Base-by-base conservation (phyloP, 2,888 invertebrate species). In the Chydorus sphaericus region DNA sequence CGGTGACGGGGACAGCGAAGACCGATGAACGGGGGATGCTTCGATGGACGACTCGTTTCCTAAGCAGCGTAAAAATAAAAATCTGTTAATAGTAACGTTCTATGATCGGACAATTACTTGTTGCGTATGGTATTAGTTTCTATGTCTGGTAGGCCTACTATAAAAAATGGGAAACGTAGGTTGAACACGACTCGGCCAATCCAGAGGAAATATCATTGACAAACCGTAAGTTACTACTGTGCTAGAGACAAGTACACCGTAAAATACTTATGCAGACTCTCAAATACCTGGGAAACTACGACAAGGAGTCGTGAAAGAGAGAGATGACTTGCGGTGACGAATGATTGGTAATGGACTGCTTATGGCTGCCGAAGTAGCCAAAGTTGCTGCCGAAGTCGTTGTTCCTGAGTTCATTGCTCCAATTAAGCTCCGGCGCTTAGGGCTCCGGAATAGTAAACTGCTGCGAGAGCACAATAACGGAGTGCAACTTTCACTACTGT, bases 351-450 rank as follows among this genome's bases (percentile, higher is more conserved):
- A 23, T 18, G 53, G 53, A 36, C 53, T 53, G 26, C 23, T 44
- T 3, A 28, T 20, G 20, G 44, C 44, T 16, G 44, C 10, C 26
- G 28, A 11, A 26, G 44, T n/a, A 23, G 20, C 44, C 8, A 28
- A 8, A 10, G 33, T 14, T 14, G 33, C 44, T 4, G 44, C 44
- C 26, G 44, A 26, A 23, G 14, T 44, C 10, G 14, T n/a, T n/a
- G n/a, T n/a, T n/a, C n/a, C n/a, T n/a, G n/a, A n/a, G n/a, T n/a
- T n/a, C n/a, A n/a, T 44, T 11, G 53, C 38, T 16, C 36, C 36
- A 23, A 53, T 37, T 28, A 53, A 37, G 28, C 53, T 53, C 36
- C 53, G 53, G 16, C 53, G 53, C 37, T 53, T 53, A 6, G 53
- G 53, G n/a, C 53, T 53, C 4, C 44, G 44, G 11, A 44, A 44